These are phyloP conservation scores for Galendromus occidentalis DNA, from an alignment of 1,140 invertebrate species.

Conservation along the genomic window DNA sequence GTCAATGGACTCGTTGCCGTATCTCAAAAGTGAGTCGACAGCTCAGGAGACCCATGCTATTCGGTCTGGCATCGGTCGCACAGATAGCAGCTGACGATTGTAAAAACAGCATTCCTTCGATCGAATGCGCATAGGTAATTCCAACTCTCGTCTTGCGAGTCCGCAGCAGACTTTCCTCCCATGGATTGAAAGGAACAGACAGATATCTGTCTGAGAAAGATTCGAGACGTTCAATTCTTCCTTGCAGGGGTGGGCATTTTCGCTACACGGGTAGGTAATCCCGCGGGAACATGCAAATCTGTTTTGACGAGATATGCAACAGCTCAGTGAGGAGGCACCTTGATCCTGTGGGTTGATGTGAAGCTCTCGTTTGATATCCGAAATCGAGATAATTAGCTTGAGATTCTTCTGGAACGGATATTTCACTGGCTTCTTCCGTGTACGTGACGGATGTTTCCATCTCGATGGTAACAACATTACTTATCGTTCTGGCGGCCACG, in stretches of 20 bases:
- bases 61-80: not conserved
- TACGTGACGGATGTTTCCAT: not conserved
- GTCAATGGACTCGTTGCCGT: too few relatives aligned
- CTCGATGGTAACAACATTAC: not conserved
- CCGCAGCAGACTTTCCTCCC: too few relatives aligned
- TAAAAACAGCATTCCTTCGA: not conserved
- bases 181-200: too few relatives aligned
- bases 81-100: not conserved
- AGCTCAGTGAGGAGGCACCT: too few relatives aligned
- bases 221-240: too few relatives aligned
- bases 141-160: too few relatives aligned
- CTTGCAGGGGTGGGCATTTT: too few relatives aligned
- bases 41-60: not conserved
- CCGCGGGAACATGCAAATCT: too few relatives aligned
- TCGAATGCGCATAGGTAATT: not conserved
- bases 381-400: constrained; percentile 3
- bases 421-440: not conserved
- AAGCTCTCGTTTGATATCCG: not conserved
- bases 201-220: too few relatives aligned
- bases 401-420: not conserved
- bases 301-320: too few relatives aligned
- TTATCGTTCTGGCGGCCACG: not conserved
- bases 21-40: not conserved
- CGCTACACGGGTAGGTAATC: too few relatives aligned
- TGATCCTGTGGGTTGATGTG: not conserved